Percentiles rank a stretch among this genome's conserved stretches.
phyloP scores from a whole-genome alignment of 2,113 vertebrate genomes.

The Poicephalus meyeri region DNA sequence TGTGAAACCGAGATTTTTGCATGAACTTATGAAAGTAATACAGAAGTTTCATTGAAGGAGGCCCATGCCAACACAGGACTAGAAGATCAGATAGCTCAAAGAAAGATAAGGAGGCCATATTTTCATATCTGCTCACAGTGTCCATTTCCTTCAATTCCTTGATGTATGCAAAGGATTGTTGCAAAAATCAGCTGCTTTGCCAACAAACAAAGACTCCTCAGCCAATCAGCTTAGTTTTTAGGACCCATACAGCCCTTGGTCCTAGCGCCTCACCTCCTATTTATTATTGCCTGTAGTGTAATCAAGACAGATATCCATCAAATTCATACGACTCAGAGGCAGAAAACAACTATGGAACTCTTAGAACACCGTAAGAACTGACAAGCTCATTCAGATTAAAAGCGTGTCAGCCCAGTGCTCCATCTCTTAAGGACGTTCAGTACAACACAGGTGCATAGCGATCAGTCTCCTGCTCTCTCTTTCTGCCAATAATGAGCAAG shows the following conservation, averaged over 20 bases:
- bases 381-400: not conserved
- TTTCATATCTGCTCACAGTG: not conserved
- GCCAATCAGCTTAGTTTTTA: not conserved
- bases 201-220: not conserved
- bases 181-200: not conserved
- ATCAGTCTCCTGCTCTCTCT: not conserved
- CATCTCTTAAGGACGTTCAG: not conserved
- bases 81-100: not conserved
- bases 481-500: not conserved
- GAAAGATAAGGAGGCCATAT: not conserved
- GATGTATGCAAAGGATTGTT: not conserved
- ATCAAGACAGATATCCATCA: not conserved
- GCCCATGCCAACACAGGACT: not conserved
- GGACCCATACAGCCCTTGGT: not conserved
- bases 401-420: not conserved
- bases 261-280: not conserved
- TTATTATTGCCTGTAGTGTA: not conserved
- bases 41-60: not conserved
- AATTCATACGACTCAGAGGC: not conserved
- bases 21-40: not conserved
- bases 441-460: not conserved
- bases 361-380: not conserved
- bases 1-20: not conserved
- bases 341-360: not conserved
- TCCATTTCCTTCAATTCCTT: not conserved